Evolutionary conservation across 2,113 vertebrate genomes (phyloP).

Genomic region (Cephalopholis sonnerati): DNA sequence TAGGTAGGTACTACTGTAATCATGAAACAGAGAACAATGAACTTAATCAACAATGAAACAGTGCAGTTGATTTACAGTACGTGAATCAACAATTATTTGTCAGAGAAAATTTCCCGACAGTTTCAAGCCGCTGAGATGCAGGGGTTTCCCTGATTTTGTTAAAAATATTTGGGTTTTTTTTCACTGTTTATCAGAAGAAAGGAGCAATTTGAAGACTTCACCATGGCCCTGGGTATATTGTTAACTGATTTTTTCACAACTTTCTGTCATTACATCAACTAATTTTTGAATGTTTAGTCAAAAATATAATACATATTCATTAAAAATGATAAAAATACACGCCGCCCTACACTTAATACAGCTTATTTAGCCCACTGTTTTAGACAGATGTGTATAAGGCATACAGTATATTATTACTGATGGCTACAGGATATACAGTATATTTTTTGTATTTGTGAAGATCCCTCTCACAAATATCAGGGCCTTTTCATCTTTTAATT

Average conservation of each 20-base stretch:
- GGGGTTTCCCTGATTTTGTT: not conserved
- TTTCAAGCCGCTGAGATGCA: too few species aligned
- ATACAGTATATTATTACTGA: not conserved
- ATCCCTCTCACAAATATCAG: not conserved
- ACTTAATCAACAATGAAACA: not conserved
- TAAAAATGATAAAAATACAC: not conserved
- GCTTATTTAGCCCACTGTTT: not conserved
- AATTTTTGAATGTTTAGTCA: not conserved
- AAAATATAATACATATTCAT: not conserved
- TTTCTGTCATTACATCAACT: not conserved
- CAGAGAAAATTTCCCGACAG: too few species aligned
- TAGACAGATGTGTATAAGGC: not conserved
- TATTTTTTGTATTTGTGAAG: not conserved
- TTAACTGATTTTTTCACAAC: too few species aligned
- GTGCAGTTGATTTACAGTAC: not conserved
- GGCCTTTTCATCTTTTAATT: not conserved
- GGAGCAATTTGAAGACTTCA: too few species aligned
- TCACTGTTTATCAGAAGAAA: too few species aligned
- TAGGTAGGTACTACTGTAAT: not conserved
- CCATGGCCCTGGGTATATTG: too few species aligned
- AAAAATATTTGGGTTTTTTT: not conserved
- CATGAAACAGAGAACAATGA: not conserved
- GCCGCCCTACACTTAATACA: not conserved
- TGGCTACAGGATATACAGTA: not conserved
- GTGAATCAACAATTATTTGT: not conserved